Percentiles rank a stretch among this genome's conserved stretches.
Evolutionary conservation across 2,797 vertebrate genomes (phyloP).

Genomic region (Leuciscus waleckii): DNA sequence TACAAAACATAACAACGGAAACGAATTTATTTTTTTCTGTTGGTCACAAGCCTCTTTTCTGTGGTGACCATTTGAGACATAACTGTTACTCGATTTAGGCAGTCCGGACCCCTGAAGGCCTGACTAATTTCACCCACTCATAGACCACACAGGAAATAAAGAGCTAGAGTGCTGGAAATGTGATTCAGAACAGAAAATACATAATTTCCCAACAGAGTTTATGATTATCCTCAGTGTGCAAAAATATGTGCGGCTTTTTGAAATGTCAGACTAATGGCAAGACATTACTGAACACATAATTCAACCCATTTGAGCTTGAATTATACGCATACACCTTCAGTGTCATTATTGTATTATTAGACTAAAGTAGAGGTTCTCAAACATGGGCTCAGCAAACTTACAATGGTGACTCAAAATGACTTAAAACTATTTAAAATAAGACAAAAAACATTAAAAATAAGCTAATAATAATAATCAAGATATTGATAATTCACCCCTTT

Average conservation of each 20-base stretch:
- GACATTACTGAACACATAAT: conserved; percentile 18
- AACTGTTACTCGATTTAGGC: conserved; percentile 2
- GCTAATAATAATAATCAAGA: too few species aligned
- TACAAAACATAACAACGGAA: background rate
- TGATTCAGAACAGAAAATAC: conserved; percentile 15
- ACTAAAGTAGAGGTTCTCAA: background rate
- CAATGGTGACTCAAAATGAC: background rate
- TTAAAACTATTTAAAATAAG: too few species aligned
- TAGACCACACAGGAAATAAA: conserved; percentile 21
- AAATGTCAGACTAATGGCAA: conserved; percentile 24
- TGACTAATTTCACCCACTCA: conserved; percentile 26
- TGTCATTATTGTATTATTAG: conserved; percentile 7
- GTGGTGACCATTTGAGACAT: conserved; percentile 4
- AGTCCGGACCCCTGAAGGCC: background rate
- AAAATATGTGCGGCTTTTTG: background rate
- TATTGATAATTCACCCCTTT: too few species aligned
- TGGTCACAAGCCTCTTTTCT: background rate
- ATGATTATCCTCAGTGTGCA: conserved; percentile 26
- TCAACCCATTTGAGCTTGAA: conserved; percentile 5
- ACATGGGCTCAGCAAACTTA: background rate
- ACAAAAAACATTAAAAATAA: too few species aligned
- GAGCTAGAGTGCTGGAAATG: conserved; percentile 24
- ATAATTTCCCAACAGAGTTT: conserved; percentile 14
- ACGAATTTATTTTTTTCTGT: background rate
- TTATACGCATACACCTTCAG: conserved; percentile 7